Conservation (phyloP, 2,113 vertebrate species). For the Asarcornis scutulata region DNA sequence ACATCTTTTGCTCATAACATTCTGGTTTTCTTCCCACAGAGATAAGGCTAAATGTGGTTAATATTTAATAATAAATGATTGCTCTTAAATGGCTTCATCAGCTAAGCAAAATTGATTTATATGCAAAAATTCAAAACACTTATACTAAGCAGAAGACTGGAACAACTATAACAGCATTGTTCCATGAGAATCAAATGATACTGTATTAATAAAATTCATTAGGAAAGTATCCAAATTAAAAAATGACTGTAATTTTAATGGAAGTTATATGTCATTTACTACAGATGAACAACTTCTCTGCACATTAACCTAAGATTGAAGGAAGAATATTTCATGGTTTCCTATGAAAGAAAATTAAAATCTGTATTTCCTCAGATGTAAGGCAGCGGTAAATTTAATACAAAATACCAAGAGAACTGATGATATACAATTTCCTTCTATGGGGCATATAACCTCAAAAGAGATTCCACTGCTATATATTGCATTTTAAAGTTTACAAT, state of each 20-base stretch:
- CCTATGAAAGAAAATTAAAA: constrained; percentile 37
- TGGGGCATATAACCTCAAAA: not conserved
- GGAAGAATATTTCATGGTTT: constrained; percentile 20
- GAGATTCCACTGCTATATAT: constrained; percentile 24
- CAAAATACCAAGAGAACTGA: constrained; percentile 32
- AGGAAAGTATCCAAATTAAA: constrained; percentile 64
- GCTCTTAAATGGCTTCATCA: constrained; percentile 16
- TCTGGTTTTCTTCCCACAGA: not conserved
- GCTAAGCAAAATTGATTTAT: not conserved
- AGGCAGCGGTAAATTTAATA: constrained; percentile 3
- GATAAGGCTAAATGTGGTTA: not conserved
- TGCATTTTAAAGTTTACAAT: constrained; percentile 45
- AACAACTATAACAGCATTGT: not conserved
- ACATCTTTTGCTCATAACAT: not conserved
- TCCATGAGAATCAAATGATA: constrained; percentile 1
- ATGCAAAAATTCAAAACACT: not conserved
- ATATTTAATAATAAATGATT: not conserved
- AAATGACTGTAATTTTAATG: constrained; percentile 47
- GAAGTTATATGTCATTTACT: constrained; percentile 45
- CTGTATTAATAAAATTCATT: constrained; percentile 46
- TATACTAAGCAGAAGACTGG: not conserved
- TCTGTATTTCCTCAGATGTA: constrained; percentile 38
- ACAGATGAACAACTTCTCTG: constrained; percentile 44
- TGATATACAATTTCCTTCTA: constrained; percentile 29
- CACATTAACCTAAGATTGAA: constrained; percentile 41